Evolutionary conservation across 2,797 vertebrate genomes (phyloP), one percentile per base, ranked within the genome.

Genomic region (Ispidina picta): DNA sequence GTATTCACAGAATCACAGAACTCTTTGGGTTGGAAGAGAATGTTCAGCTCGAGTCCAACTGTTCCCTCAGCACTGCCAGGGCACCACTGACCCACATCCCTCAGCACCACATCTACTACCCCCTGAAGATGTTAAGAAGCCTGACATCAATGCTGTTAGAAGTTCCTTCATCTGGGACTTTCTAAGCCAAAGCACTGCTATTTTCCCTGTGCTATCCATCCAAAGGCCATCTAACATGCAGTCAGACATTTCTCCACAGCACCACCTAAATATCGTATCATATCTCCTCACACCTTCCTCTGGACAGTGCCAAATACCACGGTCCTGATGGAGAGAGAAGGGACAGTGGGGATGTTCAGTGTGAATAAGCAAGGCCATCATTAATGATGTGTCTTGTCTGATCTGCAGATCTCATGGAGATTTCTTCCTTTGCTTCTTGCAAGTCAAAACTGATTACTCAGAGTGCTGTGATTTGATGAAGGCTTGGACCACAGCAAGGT

Each of bases 311-410:
- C 33, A 86, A 91, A 59, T 70, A 77, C 25, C 51, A 29, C 52
- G 73, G 6, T 86, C 56, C 52, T 75, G 76, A 73, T 2, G 14
- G 25, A 5, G 33, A 69, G 28, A 56, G 77, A 63, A 88, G 52
- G 52, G 18, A 48, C 3, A 1, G 35, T 25, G 63, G 22, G 6
- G 25, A 63, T 81, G 26, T 73, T 84, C 58, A 66, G 3, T 51
- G 71, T 60, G 71, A 93, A 89, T 86, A 64, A 91, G 41, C 15
- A 63, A 43, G 33, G 37, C 26, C 3, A 2, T 83, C 92, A 77
- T 88, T 89, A 88, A 89, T 86, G 83, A 89, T 7, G 26, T 78
- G 75, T 91, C 94, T 75, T 70, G 31, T 94, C 81, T 83, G 80
- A 86, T 86, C 73, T 86, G 60, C 15, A 75, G 44, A 83, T 73